Conservation (phyloP, 2,113 vertebrate species). For the Pongo abelii region DNA sequence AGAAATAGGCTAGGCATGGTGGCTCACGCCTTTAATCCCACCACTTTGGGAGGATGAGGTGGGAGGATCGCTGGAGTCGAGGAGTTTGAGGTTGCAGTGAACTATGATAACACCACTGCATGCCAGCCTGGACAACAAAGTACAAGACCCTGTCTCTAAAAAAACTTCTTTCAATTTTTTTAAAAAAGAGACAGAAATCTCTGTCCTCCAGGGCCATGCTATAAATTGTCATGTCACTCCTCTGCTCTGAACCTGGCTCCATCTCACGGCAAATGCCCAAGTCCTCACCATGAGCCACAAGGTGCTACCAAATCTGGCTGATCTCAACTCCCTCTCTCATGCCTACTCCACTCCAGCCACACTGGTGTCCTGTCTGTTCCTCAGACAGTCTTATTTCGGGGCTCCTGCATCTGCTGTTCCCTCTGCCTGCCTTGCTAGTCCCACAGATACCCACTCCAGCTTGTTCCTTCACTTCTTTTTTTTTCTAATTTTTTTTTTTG, state of each 20-base stretch:
- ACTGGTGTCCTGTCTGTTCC: not conserved
- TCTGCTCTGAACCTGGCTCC: not conserved
- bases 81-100: no score
- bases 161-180: no score
- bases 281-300: not conserved
- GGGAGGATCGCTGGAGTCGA: no score
- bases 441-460: not conserved
- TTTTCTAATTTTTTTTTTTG: not conserved
- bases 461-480: not conserved
- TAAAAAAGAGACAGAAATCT: not conserved
- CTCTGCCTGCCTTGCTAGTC: not conserved
- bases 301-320: not conserved
- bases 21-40: no score
- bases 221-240: no score
- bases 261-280: not conserved
- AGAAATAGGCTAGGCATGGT: not conserved
- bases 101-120: no score
- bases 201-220: not conserved
- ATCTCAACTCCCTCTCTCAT: not conserved
- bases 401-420: not conserved
- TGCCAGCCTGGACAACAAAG: no score
- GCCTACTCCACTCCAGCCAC: not conserved
- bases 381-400: not conserved
- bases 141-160: no score
- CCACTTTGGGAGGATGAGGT: no score